These are phyloP conservation scores for Trichomalopsis sarcophagae DNA, from an alignment of 1,140 invertebrate species.

Conservation along the genomic window DNA sequence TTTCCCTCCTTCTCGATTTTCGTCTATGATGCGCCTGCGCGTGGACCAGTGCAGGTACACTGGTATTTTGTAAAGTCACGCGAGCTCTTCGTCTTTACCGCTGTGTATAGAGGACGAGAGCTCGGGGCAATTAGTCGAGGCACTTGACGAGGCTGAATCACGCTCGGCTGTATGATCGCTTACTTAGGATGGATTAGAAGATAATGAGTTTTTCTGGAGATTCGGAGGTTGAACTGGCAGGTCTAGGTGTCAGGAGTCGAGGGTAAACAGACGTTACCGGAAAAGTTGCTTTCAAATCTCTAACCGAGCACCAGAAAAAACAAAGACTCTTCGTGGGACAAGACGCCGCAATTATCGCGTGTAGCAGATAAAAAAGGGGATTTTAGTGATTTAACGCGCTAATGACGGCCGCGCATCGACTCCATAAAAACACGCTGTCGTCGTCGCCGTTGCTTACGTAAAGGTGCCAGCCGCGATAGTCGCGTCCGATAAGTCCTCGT, in stretches of 20 bases:
- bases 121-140: background rate
- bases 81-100: background rate
- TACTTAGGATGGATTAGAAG: background rate
- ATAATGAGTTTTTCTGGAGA: no score
- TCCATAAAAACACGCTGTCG: background rate
- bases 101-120: background rate
- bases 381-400: background rate
- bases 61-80: background rate
- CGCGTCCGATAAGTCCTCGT: conserved; percentile 57
- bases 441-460: conserved; percentile 62
- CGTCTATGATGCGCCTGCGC: background rate
- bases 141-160: background rate
- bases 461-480: conserved; percentile 64
- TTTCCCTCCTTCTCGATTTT: background rate
- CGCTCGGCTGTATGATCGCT: background rate
- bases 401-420: background rate
- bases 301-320: no score
- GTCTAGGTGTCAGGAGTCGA: no score
- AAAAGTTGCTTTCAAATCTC: no score
- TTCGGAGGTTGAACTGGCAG: no score
- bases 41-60: background rate
- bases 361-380: background rate
- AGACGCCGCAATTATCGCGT: no score
- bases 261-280: no score
- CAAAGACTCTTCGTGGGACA: no score